Conservation (phyloP, 1,140 invertebrate species). For the Drosophila grimshawi region DNA sequence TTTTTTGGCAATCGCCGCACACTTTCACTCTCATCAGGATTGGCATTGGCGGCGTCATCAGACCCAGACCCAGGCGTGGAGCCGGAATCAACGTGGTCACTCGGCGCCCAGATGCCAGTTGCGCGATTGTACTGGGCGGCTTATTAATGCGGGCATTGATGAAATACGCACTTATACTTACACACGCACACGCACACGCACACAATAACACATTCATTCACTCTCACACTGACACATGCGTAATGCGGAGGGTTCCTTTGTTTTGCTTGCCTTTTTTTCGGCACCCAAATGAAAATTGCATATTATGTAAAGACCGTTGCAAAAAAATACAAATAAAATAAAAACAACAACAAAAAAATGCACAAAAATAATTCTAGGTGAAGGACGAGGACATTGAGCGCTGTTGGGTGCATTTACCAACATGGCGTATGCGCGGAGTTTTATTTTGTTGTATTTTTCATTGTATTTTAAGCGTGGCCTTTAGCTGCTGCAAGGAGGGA, state of each 20-base stretch:
- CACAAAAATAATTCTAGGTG: conserved; percentile 84
- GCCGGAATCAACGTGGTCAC: conserved; percentile 24
- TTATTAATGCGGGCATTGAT: conserved; percentile 82
- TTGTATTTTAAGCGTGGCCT: conserved; percentile 62
- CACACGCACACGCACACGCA: conserved; percentile 34
- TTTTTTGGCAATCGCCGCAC: conserved; percentile 48
- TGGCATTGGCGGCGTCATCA: conserved; percentile 21
- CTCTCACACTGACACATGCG: conserved; percentile 56
- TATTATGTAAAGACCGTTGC: conserved; percentile 76
- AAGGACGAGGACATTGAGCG: conserved; percentile 76
- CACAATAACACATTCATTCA: conserved; percentile 29
- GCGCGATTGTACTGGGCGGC: conserved; percentile 53
- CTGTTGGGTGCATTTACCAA: conserved; percentile 28
- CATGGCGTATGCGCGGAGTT: conserved; percentile 67
- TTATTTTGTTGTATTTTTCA: conserved; percentile 46
- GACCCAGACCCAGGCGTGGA: background rate
- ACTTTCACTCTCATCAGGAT: conserved; percentile 65
- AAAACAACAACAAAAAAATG: conserved; percentile 22
- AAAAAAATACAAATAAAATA: background rate
- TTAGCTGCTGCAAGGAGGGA: conserved; percentile 11
- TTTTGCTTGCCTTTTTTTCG: conserved; percentile 53
- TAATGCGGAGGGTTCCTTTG: conserved; percentile 58
- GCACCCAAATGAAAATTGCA: conserved; percentile 78
- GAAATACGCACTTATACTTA: conserved; percentile 66
- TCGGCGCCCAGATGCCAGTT: conserved; percentile 60